Base-by-base conservation (phyloP, 1,140 invertebrate genomes). In the Calephelis nemesis region DNA sequence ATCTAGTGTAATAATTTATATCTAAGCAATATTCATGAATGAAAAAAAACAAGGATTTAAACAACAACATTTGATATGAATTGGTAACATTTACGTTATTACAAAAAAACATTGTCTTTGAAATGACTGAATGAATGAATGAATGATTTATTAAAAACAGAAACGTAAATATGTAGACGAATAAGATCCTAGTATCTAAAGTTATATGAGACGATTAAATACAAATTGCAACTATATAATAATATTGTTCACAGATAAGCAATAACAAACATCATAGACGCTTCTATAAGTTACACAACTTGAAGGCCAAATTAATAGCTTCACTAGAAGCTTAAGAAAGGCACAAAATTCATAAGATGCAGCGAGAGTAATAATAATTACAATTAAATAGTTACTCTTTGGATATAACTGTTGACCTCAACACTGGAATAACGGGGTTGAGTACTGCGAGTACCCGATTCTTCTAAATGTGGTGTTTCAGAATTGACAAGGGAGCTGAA, bases 271-370 rank as follows among this genome's bases (percentile, higher is more conserved):
- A 30, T 58, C 30, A 58, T 58, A 58, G 54, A 58, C 12, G 54
- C 19, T 71, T 52, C 58, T 54, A 68, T 70, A 64, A 71, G 48
- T 69, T 71, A 72, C 62, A 30, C 67, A 73, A 69, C 68, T 71
- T 13, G 60, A 76, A 78, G 75, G 77, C 78, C 68, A 83, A 89
- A 83, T 84, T 73, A 84, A 86, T 67, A 66, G 86, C 80, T 83
- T 79, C 78, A 42, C 73, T 65, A 72, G 77, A 88, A 89, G 84
- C 85, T 76, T 73, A 74, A 72, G 74, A 85, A 90, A 90, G 87
- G 87, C 87, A 90, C 87, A 80, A 79, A 89, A 86, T 90, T 90
- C 87, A 90, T 90, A 90, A 90, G 87, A 90, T 81, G 82, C 74
- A 88, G 83, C 82, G 78, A 72, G 70, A 74, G 67, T 74, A 72